Conservation (phyloP, 1,140 invertebrate species). For the Drosophila tristis region DNA sequence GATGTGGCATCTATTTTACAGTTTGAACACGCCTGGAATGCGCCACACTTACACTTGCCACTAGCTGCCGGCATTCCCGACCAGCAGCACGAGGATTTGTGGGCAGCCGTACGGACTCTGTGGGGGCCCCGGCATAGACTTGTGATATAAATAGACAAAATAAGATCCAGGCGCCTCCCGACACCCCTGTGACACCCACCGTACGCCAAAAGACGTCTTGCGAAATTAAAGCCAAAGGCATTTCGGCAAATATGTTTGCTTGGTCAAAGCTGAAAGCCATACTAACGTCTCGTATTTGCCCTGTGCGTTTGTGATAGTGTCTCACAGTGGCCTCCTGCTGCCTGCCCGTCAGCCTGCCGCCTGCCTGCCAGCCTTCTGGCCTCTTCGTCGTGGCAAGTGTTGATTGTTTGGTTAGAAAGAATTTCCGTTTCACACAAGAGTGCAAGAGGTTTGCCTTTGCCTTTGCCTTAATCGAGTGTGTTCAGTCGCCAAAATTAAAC, state of each 20-base stretch:
- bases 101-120: slow-evolving; percentile 2
- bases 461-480: slow-evolving; percentile 24
- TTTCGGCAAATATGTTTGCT: slow-evolving; percentile 69
- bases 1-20: slow-evolving; percentile 66
- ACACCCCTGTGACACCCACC: too few relatives aligned
- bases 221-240: slow-evolving; percentile 80
- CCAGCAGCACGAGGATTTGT: background rate
- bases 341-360: too few relatives aligned
- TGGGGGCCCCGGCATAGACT: slow-evolving; percentile 2
- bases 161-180: slow-evolving; percentile 52
- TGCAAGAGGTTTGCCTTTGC: slow-evolving; percentile 18
- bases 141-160: slow-evolving; percentile 71
- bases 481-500: slow-evolving; percentile 51
- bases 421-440: slow-evolving; percentile 48
- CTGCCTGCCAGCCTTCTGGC: background rate
- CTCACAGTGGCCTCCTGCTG: slow-evolving; percentile 7
- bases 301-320: slow-evolving; percentile 15
- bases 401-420: slow-evolving; percentile 71
- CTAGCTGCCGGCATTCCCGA: slow-evolving; percentile 51
- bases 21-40: slow-evolving; percentile 77
- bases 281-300: slow-evolving; percentile 29
- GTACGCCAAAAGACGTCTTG: slow-evolving; percentile 48
- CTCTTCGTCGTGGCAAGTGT: slow-evolving; percentile 42
- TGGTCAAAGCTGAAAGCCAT: slow-evolving; percentile 49
- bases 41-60: slow-evolving; percentile 76